Conservation (phyloP, 2,888 invertebrate genomes). For the Agrotis segetum region DNA sequence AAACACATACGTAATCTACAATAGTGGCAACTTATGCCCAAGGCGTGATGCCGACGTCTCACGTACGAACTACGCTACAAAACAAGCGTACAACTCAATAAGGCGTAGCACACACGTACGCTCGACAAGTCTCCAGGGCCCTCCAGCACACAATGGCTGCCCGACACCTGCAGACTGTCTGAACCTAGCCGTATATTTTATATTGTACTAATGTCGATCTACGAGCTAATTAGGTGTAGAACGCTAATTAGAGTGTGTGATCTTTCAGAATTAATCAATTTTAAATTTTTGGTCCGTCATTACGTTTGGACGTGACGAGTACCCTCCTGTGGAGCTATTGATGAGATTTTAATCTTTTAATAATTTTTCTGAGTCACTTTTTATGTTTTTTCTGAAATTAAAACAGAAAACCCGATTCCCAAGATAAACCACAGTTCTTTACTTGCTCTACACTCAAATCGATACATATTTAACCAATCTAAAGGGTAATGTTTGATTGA, state of each 20-base stretch:
- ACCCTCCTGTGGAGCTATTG: conserved; percentile 10
- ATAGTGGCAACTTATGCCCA: conserved; percentile 27
- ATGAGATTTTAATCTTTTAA: conserved; percentile 24
- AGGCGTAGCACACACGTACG: conserved; percentile 48
- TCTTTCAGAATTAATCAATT: conserved; percentile 40
- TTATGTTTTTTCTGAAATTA: no score
- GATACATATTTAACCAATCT: no score
- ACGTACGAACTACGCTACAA: conserved; percentile 37
- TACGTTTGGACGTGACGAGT: background rate
- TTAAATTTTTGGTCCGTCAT: conserved; percentile 27
- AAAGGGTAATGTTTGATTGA: background rate
- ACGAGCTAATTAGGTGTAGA: conserved; percentile 52
- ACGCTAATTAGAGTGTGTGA: conserved; percentile 48
- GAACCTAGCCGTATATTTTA: conserved; percentile 29
- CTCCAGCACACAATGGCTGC: conserved; percentile 62
- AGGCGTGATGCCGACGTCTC: conserved; percentile 29
- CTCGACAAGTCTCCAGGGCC: conserved; percentile 60
- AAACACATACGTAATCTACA: conserved; percentile 29
- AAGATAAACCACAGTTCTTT: background rate
- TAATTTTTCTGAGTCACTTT: background rate
- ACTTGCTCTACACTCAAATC: no score
- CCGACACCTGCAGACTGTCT: conserved; percentile 54
- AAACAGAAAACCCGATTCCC: background rate
- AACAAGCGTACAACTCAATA: conserved; percentile 47
- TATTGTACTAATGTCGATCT: conserved; percentile 48